phyloP scores from a whole-genome alignment of 2,113 vertebrate species.

The Anseranas semipalmata region DNA sequence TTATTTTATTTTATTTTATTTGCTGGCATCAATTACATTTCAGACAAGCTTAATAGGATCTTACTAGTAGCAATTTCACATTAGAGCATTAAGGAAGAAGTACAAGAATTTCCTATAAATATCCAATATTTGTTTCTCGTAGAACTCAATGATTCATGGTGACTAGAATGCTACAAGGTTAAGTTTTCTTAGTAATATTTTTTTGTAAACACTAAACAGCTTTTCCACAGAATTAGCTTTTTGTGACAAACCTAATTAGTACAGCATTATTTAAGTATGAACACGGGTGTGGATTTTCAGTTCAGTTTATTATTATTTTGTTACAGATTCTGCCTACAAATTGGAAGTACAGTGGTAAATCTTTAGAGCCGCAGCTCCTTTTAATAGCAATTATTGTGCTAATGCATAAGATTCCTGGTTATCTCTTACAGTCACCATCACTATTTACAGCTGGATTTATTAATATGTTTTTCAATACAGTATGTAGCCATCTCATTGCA shows the following conservation, averaged over 20 bases:
- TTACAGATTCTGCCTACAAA: conserved; percentile 35
- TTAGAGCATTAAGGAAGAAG: neutral
- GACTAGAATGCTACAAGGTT: neutral
- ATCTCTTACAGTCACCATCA: conserved; percentile 10
- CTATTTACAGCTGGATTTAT: conserved; percentile 32
- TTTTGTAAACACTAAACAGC: neutral
- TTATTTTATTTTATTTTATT: neutral
- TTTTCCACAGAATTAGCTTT: conserved; percentile 35
- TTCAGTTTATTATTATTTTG: conserved; percentile 47
- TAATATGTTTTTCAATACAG: neutral
- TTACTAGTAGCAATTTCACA: neutral
- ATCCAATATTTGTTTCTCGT: neutral
- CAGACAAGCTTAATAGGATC: neutral
- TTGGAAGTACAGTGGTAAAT: conserved; percentile 30
- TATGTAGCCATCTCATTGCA: neutral
- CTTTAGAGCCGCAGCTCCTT: neutral
- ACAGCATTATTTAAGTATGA: conserved; percentile 21
- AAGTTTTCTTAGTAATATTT: neutral
- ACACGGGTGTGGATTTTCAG: conserved; percentile 39
- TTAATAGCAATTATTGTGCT: conserved; percentile 22
- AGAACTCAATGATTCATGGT: neutral
- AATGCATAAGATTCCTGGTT: conserved; percentile 20
- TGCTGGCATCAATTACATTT: neutral
- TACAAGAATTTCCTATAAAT: neutral
- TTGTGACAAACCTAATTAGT: conserved; percentile 58